Conservation (phyloP, 2,797 vertebrate genomes). For the Enoplosus armatus region DNA sequence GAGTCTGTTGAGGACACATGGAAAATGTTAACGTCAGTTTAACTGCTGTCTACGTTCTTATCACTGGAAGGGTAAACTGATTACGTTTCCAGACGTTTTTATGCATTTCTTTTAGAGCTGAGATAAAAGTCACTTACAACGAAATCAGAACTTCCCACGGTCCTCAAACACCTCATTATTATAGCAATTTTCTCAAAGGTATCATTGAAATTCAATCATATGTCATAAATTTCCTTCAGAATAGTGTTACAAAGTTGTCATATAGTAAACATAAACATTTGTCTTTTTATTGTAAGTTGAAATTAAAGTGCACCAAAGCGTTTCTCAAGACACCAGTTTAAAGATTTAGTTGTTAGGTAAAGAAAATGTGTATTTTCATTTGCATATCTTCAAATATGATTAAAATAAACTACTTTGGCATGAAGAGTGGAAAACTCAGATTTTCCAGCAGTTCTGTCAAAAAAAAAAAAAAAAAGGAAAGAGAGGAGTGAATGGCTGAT, state of each 20-base stretch:
- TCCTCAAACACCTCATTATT: background rate
- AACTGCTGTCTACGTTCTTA: constrained; percentile 10
- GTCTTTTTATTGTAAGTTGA: background rate
- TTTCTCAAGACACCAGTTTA: background rate
- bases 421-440: constrained; percentile 44
- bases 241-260: background rate
- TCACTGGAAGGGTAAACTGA: constrained; percentile 1
- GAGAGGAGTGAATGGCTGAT: constrained; percentile 53
- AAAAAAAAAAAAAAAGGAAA: constrained; percentile 4
- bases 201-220: background rate
- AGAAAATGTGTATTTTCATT: constrained; percentile 7
- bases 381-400: constrained; percentile 23
- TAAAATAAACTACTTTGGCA: constrained; percentile 45
- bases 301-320: background rate
- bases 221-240: background rate
- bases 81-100: background rate
- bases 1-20: constrained; percentile 15
- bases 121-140: background rate
- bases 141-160: background rate
- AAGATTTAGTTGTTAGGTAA: background rate
- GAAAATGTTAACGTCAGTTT: constrained; percentile 31
- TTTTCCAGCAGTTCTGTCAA: constrained; percentile 54
- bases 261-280: background rate
- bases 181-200: background rate
- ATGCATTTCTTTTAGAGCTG: background rate